Evolutionary conservation across 2,113 vertebrate species (phyloP).

Genomic region (Megaceryle torquata): DNA sequence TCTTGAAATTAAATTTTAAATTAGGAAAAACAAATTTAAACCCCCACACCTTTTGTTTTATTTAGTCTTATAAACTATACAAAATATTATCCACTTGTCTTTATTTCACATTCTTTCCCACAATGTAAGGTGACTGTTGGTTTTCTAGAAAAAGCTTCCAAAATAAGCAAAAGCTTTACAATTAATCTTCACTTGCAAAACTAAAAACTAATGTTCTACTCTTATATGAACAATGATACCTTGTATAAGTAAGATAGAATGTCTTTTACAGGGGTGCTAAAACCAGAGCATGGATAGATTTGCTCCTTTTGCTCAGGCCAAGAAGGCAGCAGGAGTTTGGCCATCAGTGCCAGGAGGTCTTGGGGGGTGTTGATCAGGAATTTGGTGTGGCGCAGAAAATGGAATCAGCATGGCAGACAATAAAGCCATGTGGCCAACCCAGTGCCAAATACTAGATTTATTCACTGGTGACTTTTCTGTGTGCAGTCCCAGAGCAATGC

Average conservation of each 20-base stretch:
- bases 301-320: background rate
- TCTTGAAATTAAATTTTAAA: background rate
- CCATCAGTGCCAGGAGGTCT: background rate
- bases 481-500: background rate
- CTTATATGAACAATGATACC: background rate
- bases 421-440: background rate
- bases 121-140: rapidly evolving
- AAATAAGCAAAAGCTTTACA: background rate
- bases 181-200: background rate
- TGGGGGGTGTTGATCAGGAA: background rate
- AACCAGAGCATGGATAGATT: background rate
- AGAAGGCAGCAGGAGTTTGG: background rate
- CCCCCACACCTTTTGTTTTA: rapidly evolving
- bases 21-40: background rate
- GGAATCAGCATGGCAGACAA: background rate
- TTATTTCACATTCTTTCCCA: background rate
- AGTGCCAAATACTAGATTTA: background rate
- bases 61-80: background rate
- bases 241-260: background rate
- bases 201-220: background rate
- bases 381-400: background rate
- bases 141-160: background rate
- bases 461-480: background rate
- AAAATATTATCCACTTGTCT: background rate
- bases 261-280: background rate